Evolutionary conservation across 2,888 invertebrate genomes (phyloP).

Genomic region (Thecocarcelia acutangulata): DNA sequence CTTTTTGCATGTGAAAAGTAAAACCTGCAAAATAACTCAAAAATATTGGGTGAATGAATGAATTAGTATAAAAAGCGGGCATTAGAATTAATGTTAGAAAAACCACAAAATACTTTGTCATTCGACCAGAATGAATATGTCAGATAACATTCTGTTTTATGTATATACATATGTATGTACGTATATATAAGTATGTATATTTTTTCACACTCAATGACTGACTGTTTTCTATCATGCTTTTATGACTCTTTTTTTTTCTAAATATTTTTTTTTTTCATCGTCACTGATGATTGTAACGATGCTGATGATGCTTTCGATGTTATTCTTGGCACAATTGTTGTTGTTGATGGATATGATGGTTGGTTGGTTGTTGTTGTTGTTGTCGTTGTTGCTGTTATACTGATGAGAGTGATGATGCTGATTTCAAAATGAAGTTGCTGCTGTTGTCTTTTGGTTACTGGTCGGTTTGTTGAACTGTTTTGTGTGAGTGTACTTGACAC

Average conservation of each 20-base stretch:
- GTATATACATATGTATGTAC: neutral
- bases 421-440: neutral
- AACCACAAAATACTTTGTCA: constrained; percentile 64
- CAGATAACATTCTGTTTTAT: constrained; percentile 54
- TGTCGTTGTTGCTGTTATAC: neutral
- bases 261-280: neutral
- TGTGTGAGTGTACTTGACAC: constrained; percentile 66
- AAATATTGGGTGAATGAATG: constrained; percentile 1
- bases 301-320: constrained; percentile 24
- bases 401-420: constrained; percentile 35
- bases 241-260: neutral
- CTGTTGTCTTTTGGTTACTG: constrained; percentile 41
- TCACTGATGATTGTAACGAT: constrained; percentile 36
- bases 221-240: constrained; percentile 20
- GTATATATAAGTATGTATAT: neutral
- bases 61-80: constrained; percentile 39
- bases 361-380: no score
- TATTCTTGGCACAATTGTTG: constrained; percentile 17
- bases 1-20: constrained; percentile 44
- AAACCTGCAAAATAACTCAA: constrained; percentile 27
- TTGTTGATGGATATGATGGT: constrained; percentile 21
- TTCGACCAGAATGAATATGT: constrained; percentile 63
- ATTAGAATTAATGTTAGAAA: constrained; percentile 57
- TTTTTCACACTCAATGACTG: constrained; percentile 1
- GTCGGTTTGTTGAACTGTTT: constrained; percentile 50